Evolutionary conservation across 2,888 invertebrate species (phyloP).

Genomic region (Empis livida): DNA sequence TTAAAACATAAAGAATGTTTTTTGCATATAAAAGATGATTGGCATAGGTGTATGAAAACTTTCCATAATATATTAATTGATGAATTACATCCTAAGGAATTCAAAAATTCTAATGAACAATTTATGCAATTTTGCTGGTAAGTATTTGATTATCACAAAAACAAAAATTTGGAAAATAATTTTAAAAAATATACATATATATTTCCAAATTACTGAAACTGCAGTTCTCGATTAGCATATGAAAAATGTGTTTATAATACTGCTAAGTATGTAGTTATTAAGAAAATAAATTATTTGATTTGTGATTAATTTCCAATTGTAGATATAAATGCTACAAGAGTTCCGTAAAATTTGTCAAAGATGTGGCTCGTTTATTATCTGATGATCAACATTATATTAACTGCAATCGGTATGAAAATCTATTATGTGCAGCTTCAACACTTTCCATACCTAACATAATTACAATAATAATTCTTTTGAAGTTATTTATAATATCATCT

Average conservation of each 20-base stretch:
- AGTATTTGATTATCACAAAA: conserved; percentile 12
- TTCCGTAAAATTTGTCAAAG: conserved; percentile 31
- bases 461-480: too few relatives aligned
- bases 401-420: conserved; percentile 26
- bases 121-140: conserved; percentile 36
- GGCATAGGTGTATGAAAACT: conserved; percentile 27
- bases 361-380: conserved; percentile 32
- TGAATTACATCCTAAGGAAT: conserved; percentile 20
- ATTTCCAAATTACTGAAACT: conserved; percentile 3
- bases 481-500: too few relatives aligned
- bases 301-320: too few relatives aligned
- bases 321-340: conserved; percentile 30
- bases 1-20: conserved; percentile 33
- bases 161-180: too few relatives aligned
- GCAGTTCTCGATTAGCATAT: conserved; percentile 32
- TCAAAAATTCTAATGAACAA: conserved; percentile 20
- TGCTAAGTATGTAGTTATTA: conserved; percentile 17
- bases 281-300: too few relatives aligned
- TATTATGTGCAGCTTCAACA: conserved; percentile 16
- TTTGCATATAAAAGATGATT: conserved; percentile 29
- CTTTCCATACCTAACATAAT: too few relatives aligned
- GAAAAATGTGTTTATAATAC: conserved; percentile 35
- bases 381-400: conserved; percentile 33
- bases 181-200: neutral
- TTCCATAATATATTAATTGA: conserved; percentile 29